Evolutionary conservation across 1,140 invertebrate species (phyloP), one percentile per base, ranked within the genome.

Genomic region (Brachionus rubens): DNA sequence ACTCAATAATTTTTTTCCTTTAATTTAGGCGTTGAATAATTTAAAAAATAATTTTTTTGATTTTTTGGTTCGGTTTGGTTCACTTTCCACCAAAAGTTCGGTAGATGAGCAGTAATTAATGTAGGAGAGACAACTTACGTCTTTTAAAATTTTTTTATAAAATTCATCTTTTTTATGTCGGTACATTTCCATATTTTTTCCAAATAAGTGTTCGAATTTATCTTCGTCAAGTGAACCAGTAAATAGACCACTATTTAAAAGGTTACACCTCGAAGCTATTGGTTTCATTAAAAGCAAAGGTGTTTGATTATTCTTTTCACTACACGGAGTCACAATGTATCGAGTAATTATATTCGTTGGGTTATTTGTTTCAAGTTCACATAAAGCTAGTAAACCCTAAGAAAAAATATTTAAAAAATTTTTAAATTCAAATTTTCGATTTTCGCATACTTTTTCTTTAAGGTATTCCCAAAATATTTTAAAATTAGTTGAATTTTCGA

Each of bases 381-480:
- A 59, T 33, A 59, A 9, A 33, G 54, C 54, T 16, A 28, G 28
- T 59, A 33, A 33, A 33, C 36, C 36, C 30, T 59, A 1, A 3
- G n/a, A n/a, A n/a, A n/a, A n/a, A n/a, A n/a, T n/a, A n/a, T n/a
- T n/a, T n/a, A n/a, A n/a, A n/a, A n/a, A n/a, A n/a, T n/a, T n/a
- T n/a, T n/a, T n/a, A n/a, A n/a, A n/a, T n/a, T n/a, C n/a, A n/a
- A n/a, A n/a, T n/a, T n/a, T n/a, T n/a, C n/a, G n/a, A n/a, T n/a
- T n/a, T n/a, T n/a, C n/a, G n/a, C n/a, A n/a, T 65, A 65, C 59
- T 24, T 65, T 65, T 43, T 41, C 36, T 65, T 43, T 41, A 43
- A 65, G 43, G 30, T 43, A 26, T 5, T 43, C 24, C 3, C 2
- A 19, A 24, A 65, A 65, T 10, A 65, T 3, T 24, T 65, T 65